Conservation (phyloP, 2,888 invertebrate species). For the Pseudoips prasinana region DNA sequence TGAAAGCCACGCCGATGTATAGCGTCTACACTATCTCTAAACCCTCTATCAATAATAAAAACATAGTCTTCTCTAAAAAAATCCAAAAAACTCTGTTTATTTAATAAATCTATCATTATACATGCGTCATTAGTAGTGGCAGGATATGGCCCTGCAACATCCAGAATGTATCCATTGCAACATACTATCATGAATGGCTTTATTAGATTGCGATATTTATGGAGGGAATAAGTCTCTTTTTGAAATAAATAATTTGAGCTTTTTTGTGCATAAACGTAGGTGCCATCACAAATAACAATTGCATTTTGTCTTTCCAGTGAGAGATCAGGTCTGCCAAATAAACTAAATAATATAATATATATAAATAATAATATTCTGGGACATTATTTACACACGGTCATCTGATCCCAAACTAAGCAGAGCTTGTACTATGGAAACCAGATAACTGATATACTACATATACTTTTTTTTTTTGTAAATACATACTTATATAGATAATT, state of each 20-base stretch:
- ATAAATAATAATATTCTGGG: no score
- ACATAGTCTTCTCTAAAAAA: conserved; percentile 6
- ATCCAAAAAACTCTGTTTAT: conserved; percentile 2
- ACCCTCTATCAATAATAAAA: conserved; percentile 2
- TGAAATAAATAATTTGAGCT: no score
- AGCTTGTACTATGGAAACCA: no score
- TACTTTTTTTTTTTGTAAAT: no score
- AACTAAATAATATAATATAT: no score
- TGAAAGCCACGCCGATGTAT: conserved; percentile 7
- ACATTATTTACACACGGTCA: no score
- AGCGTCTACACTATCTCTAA: conserved; percentile 6
- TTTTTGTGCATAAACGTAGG: no score
- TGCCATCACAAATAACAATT: no score
- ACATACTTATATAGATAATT: no score
- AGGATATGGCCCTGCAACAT: conserved; percentile 6
- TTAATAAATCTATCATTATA: conserved; percentile 1
- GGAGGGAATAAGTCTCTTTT: conserved; percentile 4
- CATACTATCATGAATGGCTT: conserved; percentile 6
- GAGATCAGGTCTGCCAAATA: conserved; percentile 9
- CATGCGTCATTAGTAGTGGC: conserved; percentile 7
- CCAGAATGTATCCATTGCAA: conserved; percentile 8
- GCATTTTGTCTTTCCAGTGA: no score
- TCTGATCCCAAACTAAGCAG: no score
- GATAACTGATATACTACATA: no score
- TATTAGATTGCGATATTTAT: conserved; percentile 1